phyloP scores from a whole-genome alignment of 2,797 vertebrate genomes.

The Pelochelys cantorii region DNA sequence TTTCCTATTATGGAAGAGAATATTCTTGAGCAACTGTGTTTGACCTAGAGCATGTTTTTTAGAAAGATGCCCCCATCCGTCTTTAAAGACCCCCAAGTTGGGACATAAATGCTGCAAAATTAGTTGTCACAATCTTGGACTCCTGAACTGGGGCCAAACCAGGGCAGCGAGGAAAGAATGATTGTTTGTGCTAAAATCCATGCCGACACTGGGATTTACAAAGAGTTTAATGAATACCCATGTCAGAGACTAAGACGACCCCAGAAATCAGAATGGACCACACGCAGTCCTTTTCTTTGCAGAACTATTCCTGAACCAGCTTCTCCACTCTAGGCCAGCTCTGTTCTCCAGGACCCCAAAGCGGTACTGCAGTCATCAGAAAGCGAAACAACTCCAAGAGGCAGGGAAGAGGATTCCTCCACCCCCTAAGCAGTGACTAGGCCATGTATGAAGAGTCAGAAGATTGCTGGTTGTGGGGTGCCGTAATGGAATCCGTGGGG shows the following conservation, averaged over 20 bases:
- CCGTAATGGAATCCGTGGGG: background rate
- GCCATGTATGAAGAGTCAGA: background rate
- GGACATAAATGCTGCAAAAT: background rate
- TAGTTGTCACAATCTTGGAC: background rate
- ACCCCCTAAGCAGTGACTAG: background rate
- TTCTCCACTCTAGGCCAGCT: background rate
- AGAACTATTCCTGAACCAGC: background rate
- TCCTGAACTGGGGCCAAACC: background rate
- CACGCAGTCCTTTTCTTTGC: background rate
- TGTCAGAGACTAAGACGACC: background rate
- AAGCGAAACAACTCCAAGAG: background rate
- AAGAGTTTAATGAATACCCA: background rate
- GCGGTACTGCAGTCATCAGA: background rate
- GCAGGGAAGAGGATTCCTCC: background rate
- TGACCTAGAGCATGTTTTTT: background rate
- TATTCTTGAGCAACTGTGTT: no score
- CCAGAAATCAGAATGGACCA: background rate
- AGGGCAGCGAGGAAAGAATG: background rate
- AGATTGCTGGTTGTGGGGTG: background rate
- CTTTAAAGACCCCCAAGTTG: background rate
- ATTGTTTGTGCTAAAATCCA: background rate
- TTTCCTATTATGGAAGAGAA: no score
- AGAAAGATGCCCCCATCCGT: background rate
- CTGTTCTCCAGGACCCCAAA: background rate
- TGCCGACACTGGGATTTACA: background rate